Base-by-base conservation (phyloP, 53 echinoderm and acorn worm genomes). In the Glandiceps talaboti region DNA sequence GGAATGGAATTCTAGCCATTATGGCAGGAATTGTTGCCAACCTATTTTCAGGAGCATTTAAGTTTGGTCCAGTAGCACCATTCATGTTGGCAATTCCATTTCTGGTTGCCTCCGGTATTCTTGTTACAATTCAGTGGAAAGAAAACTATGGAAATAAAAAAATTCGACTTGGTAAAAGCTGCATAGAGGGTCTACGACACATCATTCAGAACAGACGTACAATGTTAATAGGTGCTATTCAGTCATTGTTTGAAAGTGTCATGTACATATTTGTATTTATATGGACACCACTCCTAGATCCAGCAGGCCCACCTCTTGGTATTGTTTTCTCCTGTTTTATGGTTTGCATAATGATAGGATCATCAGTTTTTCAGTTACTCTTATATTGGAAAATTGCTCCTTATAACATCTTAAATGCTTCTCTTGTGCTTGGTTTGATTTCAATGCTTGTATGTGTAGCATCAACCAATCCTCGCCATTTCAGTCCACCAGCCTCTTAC, bases 191-290 rank as follows among this genome's bases (percentile, higher is more conserved):
- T 14, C 82, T 93, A 73, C 81, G 89, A 14, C 93, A 97, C 74
- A 89, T 97, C 80, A 82, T 91, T 10, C 79, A 80, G 77, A 91
- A 87, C 28, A 74, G 82, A 20, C 76, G 89, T 29, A 97, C 89
- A 73, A 77, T 93, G 75, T 85, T 97, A 25, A 93, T 97, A 25
- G 93, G 97, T 6, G 91, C 93, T 28, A 97, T 97, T 92, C 97
- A 97, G 84, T 97, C 97, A 0, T 86, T 97, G 28, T 97, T 90
- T 28, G 93, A 97, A 84, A 91, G 93, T 76, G 97, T 97, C 75
- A 97, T 97, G 97, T 97, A 90, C 82, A 97, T 97, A 33, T 97
- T 97, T 84, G 86, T 97, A 73, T 97, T 97, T 87, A 93, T 97
- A 76, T 97, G 97, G 97, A 97, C 97, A 26, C 96, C 97, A 0